phyloP scores from a whole-genome alignment of 2,797 vertebrate genomes.

The Urophycis tenuis region DNA sequence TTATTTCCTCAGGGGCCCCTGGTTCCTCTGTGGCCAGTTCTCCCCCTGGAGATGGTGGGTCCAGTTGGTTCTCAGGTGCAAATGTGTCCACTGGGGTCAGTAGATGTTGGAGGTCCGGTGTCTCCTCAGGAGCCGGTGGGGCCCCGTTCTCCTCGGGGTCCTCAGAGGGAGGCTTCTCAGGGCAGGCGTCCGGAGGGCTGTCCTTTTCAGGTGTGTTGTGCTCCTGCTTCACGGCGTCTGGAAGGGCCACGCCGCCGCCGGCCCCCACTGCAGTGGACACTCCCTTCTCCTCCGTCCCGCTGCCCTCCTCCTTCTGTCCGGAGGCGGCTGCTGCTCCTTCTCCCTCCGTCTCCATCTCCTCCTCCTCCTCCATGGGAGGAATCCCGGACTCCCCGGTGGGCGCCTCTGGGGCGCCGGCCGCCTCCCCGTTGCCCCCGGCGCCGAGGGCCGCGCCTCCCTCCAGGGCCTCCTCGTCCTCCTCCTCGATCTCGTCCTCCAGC shows the following conservation, averaged over 20 bases:
- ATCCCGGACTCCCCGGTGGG: slow-evolving; percentile 28
- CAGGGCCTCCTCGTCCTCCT: slow-evolving; percentile 70
- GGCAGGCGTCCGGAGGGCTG: neutral
- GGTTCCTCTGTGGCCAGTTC: neutral
- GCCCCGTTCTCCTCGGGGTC: neutral
- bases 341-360: slow-evolving; percentile 32
- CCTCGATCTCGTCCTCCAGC: slow-evolving; percentile 72
- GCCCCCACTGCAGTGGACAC: neutral
- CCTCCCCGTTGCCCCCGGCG: slow-evolving; percentile 27
- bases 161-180: neutral
- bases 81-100: neutral
- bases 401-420: slow-evolving; percentile 43
- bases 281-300: slow-evolving; percentile 9
- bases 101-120: neutral
- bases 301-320: neutral
- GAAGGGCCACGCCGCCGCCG: rapidly evolving
- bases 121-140: neutral
- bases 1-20: neutral
- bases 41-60: neutral
- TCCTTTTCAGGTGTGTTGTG: slow-evolving; percentile 19
- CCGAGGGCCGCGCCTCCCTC: slow-evolving; percentile 56
- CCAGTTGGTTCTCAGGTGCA: neutral
- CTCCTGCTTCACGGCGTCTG: slow-evolving; percentile 25
- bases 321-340: slow-evolving; percentile 29
- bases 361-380: slow-evolving; percentile 19